phyloP scores from a whole-genome alignment of 2,888 invertebrate species.

The Rapana venosa region DNA sequence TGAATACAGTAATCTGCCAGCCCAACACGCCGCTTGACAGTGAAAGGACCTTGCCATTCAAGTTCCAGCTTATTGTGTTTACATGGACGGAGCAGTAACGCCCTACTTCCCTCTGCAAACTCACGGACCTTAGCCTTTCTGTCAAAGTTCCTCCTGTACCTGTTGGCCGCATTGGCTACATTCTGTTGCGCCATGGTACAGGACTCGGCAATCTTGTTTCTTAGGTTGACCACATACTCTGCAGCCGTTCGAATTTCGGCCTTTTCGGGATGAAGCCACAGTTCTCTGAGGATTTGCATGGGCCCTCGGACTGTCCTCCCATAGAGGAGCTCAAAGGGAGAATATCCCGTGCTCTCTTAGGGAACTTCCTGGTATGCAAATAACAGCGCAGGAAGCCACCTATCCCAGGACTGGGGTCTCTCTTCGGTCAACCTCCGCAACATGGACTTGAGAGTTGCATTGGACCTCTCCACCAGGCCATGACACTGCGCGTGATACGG shows the following conservation, averaged over 20 bases:
- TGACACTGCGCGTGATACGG: conserved; percentile 12
- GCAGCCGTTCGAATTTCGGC: not conserved
- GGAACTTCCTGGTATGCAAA: not conserved
- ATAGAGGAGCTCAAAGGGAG: not conserved
- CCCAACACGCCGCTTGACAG: not conserved
- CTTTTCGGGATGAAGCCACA: not conserved
- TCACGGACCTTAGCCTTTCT: not conserved
- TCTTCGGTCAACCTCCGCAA: not conserved
- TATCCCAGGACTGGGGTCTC: not conserved
- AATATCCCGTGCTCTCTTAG: not conserved
- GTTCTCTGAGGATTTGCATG: not conserved
- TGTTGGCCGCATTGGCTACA: not conserved
- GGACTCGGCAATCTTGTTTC: not conserved
- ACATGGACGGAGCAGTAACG: not conserved
- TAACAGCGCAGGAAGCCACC: not conserved
- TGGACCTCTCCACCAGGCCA: not conserved
- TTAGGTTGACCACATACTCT: not conserved
- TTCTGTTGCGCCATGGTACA: not conserved
- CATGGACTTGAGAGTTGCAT: not conserved
- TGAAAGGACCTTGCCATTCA: conserved; percentile 3
- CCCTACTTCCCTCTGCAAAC: not conserved
- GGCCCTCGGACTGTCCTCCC: not conserved
- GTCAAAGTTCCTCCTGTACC: not conserved
- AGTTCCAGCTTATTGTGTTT: not conserved
- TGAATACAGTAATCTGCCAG: not conserved